Conservation (phyloP, 2,888 invertebrate species). For the Dynastes maya region DNA sequence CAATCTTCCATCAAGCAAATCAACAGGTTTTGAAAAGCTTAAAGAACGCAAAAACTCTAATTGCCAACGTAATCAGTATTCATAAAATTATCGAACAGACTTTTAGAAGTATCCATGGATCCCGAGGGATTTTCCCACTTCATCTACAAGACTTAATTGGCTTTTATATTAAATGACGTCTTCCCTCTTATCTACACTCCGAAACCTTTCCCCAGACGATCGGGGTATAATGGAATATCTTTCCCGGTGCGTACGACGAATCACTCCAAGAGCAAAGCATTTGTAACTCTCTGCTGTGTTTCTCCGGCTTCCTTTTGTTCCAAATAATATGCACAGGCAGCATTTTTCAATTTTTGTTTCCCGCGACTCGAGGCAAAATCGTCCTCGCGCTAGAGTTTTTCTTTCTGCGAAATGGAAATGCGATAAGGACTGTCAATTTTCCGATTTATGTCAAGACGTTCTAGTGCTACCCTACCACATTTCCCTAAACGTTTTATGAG, state of each 20-base stretch:
- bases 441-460: slow-evolving; percentile 42
- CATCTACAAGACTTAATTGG: slow-evolving; percentile 11
- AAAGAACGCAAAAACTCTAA: neutral
- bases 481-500: slow-evolving; percentile 43
- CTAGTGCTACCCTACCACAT: slow-evolving; percentile 23
- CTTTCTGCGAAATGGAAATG: slow-evolving; percentile 14
- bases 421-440: slow-evolving; percentile 44
- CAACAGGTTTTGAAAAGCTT: neutral
- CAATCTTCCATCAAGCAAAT: neutral
- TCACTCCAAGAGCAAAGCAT: neutral
- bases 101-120: neutral
- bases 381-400: slow-evolving; percentile 4
- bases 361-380: neutral
- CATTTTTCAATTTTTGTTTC: slow-evolving; percentile 6
- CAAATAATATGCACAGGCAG: neutral
- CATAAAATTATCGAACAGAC: slow-evolving; percentile 32
- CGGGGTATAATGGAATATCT: slow-evolving; percentile 14
- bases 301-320: neutral
- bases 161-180: neutral
- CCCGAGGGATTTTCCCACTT: neutral
- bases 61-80: neutral
- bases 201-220: slow-evolving; percentile 23
- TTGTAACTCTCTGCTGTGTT: neutral
- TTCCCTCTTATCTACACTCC: slow-evolving; percentile 29
- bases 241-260: neutral